A percentile compares a stretch with the other conserved stretches of the same genome.
Evolutionary conservation across 2,113 vertebrate genomes (phyloP).

Genomic region (Clupea harengus): DNA sequence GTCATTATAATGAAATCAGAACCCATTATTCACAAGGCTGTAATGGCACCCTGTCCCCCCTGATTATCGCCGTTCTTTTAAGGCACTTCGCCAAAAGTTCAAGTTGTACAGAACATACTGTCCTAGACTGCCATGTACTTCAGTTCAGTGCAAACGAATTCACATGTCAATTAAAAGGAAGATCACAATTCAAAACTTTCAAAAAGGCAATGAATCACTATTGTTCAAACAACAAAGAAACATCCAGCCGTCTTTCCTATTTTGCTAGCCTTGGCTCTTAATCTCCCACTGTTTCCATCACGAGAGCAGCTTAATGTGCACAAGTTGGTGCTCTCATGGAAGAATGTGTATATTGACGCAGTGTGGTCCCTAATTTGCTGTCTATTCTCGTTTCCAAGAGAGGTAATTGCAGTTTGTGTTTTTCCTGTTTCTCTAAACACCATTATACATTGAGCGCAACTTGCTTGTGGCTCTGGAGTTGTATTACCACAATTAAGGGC

Average conservation of each 20-base stretch:
- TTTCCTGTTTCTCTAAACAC: constrained; percentile 70
- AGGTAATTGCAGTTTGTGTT: constrained; percentile 69
- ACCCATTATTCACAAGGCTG: not conserved
- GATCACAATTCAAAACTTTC: not conserved
- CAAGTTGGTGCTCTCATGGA: constrained; percentile 28
- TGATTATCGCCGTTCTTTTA: not conserved
- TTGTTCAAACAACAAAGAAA: not conserved
- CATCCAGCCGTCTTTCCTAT: not conserved
- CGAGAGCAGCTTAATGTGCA: not conserved
- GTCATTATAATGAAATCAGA: no score
- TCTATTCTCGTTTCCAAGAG: constrained; percentile 34
- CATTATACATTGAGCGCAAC: constrained; percentile 66
- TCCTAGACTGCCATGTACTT: not conserved
- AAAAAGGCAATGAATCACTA: not conserved
- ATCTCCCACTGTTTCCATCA: not conserved
- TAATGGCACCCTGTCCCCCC: not conserved
- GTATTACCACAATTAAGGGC: constrained; percentile 75
- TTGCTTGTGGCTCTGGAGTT: constrained; percentile 73
- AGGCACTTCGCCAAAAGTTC: not conserved
- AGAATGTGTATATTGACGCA: constrained; percentile 50
- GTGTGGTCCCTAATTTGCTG: constrained; percentile 50
- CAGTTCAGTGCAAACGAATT: not conserved
- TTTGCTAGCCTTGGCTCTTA: not conserved
- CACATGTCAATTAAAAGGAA: not conserved
- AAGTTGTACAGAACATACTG: not conserved